These are phyloP conservation scores for Macrotis lagotis DNA, from an alignment of 2,113 vertebrate genomes.

Conservation along the genomic window DNA sequence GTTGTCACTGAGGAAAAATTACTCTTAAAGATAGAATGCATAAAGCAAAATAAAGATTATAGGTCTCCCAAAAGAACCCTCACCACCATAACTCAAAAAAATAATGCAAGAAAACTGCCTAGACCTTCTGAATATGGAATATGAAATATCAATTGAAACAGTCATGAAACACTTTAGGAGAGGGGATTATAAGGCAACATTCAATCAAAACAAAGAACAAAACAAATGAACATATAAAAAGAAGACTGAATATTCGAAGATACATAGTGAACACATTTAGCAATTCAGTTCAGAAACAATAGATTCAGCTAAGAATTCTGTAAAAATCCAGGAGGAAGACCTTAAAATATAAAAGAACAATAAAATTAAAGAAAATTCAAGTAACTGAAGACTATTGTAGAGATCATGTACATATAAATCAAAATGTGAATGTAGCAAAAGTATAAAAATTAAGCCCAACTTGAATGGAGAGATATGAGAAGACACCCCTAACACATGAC, in stretches of 20 bases:
- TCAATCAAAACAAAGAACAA: background rate
- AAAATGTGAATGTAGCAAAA: background rate
- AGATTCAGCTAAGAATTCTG: background rate
- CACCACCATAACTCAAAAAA: background rate
- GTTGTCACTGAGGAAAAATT: background rate
- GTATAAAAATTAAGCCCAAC: background rate
- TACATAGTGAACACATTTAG: background rate
- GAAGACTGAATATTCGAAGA: background rate
- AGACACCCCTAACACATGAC: background rate
- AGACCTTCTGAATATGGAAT: background rate
- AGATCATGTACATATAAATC: too few species aligned
- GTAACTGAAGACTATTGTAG: background rate
- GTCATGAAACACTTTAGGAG: background rate
- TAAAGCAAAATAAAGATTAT: background rate
- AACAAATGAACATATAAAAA: background rate
- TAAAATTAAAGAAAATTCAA: background rate
- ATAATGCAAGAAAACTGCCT: background rate
- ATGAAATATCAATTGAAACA: background rate
- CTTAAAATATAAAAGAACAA: background rate
- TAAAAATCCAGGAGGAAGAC: background rate
- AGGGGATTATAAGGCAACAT: background rate
- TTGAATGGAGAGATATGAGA: background rate
- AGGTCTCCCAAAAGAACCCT: background rate
- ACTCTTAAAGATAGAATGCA: background rate
- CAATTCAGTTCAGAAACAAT: background rate